Evolutionary conservation across 2,888 invertebrate species (phyloP).

Genomic region (Hypselothyrea guttata): DNA sequence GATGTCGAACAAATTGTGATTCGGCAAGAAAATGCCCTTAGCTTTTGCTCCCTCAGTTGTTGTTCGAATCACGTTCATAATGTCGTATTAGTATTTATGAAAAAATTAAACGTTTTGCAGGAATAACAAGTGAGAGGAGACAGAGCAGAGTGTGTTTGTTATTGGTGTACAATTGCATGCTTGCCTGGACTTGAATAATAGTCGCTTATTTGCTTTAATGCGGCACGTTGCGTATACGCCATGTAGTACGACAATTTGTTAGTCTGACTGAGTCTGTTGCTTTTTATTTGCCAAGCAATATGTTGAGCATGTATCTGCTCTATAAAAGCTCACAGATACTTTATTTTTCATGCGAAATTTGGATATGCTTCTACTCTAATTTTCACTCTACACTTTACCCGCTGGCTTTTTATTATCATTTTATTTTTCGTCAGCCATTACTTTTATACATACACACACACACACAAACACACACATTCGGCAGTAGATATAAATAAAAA

Average conservation of each 20-base stretch:
- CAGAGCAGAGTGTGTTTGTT: slow-evolving; percentile 1
- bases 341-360: slow-evolving; percentile 4
- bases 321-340: slow-evolving; percentile 15
- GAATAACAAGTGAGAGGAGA: slow-evolving; percentile 5
- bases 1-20: slow-evolving; percentile 16
- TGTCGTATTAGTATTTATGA: slow-evolving; percentile 16
- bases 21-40: not conserved
- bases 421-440: slow-evolving; percentile 16
- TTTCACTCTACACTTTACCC: not conserved
- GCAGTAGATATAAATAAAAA: slow-evolving; percentile 14
- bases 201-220: slow-evolving; percentile 61
- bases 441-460: slow-evolving; percentile 11
- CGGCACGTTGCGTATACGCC: slow-evolving; percentile 70
- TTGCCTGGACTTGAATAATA: slow-evolving; percentile 68
- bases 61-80: slow-evolving; percentile 5
- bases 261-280: slow-evolving; percentile 27
- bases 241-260: slow-evolving; percentile 19
- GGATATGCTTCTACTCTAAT: slow-evolving; percentile 3
- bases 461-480: not conserved
- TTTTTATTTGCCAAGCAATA: slow-evolving; percentile 13
- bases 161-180: slow-evolving; percentile 43
- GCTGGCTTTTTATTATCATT: not conserved
- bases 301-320: slow-evolving; percentile 5
- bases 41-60: not conserved
- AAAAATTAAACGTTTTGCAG: slow-evolving; percentile 30